A percentile compares a stretch with the other conserved stretches of the same genome.
Conservation (phyloP, 2,797 vertebrate species). For the Enteromius treurensis region DNA sequence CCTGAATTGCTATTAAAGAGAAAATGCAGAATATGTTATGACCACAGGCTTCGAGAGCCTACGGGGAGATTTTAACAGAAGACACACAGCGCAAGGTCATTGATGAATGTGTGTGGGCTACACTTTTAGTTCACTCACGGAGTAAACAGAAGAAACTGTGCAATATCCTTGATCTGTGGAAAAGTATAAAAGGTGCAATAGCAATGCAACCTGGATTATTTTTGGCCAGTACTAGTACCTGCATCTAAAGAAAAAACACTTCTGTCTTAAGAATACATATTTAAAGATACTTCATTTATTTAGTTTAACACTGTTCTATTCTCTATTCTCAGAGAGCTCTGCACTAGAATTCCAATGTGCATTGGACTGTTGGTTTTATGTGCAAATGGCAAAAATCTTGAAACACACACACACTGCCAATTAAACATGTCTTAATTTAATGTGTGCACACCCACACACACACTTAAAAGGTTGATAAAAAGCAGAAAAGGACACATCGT, state of each 20-base stretch:
- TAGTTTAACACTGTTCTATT: too few species aligned
- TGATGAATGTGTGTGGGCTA: slow-evolving; percentile 5
- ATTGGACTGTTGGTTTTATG: too few species aligned
- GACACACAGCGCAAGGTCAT: slow-evolving; percentile 7
- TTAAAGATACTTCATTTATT: too few species aligned
- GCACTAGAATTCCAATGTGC: too few species aligned
- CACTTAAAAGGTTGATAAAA: slow-evolving; percentile 1
- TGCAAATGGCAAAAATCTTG: too few species aligned
- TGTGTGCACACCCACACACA: background rate
- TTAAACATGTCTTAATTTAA: slow-evolving; percentile 23
- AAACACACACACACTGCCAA: background rate
- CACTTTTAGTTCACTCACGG: background rate
- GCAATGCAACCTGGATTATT: too few species aligned
- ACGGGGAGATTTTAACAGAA: background rate
- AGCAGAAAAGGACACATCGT: background rate
- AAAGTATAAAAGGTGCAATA: too few species aligned
- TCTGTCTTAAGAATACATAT: too few species aligned
- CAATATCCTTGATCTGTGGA: too few species aligned
- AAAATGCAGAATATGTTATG: slow-evolving; percentile 8
- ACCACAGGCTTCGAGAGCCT: slow-evolving; percentile 16
- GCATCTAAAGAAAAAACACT: too few species aligned
- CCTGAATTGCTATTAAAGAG: background rate
- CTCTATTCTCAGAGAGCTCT: too few species aligned
- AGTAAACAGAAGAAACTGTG: background rate
- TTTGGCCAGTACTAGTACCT: too few species aligned